phyloP scores from a whole-genome alignment of 2,113 vertebrate species.

The mouse (Mus musculus) region DNA sequence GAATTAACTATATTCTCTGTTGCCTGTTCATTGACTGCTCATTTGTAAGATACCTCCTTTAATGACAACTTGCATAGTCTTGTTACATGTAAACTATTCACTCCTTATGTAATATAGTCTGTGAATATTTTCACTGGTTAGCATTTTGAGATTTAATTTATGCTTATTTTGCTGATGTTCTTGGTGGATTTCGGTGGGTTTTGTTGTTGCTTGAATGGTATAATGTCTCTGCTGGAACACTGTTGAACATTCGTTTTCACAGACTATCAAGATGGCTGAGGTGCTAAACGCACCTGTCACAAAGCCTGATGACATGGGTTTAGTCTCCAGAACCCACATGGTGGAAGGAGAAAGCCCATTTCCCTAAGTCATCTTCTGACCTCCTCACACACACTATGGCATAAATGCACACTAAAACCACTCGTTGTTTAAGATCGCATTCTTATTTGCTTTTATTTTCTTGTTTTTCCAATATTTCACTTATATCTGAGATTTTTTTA shows the following conservation, averaged over 20 bases:
- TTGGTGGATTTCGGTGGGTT: not conserved
- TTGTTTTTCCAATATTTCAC: not conserved
- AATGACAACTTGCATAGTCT: not conserved
- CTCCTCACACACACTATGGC: not conserved
- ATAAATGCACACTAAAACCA: not conserved
- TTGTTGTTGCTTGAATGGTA: constrained; percentile 27
- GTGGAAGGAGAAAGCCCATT: not conserved
- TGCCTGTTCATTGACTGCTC: not conserved
- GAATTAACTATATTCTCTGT: not conserved
- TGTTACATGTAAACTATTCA: constrained; percentile 37
- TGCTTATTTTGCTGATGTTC: constrained; percentile 1
- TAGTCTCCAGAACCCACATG: not conserved
- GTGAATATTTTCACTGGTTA: not conserved
- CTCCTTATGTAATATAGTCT: not conserved
- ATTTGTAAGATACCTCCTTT: not conserved
- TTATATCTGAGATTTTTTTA: not conserved
- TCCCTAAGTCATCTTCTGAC: not conserved
- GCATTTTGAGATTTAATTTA: not conserved
- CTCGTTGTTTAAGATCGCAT: not conserved
- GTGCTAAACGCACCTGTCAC: not conserved
- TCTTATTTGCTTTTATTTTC: not conserved
- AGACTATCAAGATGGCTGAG: not conserved
- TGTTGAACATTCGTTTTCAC: not conserved
- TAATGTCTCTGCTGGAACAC: not conserved
- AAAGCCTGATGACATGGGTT: not conserved